These are phyloP conservation scores for Eudyptes chrysolophus DNA, from an alignment of 2,113 vertebrate species.

Conservation along the genomic window DNA sequence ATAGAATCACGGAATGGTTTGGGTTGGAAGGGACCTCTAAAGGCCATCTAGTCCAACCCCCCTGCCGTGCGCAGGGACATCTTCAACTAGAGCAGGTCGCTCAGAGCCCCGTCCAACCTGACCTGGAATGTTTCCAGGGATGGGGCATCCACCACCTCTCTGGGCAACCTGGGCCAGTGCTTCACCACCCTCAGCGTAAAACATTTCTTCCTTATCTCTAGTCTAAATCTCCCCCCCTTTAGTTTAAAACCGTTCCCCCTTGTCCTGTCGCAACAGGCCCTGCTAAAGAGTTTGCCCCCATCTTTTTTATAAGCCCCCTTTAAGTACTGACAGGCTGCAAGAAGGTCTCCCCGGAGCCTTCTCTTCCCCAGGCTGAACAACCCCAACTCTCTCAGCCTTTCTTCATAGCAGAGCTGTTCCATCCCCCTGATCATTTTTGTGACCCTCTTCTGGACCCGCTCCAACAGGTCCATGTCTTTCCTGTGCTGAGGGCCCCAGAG, in stretches of 20 bases:
- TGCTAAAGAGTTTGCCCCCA: not conserved
- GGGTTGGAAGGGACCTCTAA: not conserved
- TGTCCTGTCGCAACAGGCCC: rapidly evolving
- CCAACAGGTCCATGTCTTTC: rapidly evolving
- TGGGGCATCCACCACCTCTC: not conserved
- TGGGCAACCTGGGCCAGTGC: not conserved
- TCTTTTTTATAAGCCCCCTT: not conserved
- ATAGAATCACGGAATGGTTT: rapidly evolving
- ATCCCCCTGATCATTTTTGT: too few species aligned
- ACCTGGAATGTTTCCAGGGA: rapidly evolving
- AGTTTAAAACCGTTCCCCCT: not conserved
- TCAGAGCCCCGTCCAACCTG: not conserved
- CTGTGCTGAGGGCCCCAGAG: rapidly evolving
- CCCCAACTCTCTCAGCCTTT: too few species aligned
- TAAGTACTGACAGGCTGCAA: too few species aligned
- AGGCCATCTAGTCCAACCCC: too few species aligned
- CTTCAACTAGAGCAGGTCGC: rapidly evolving
- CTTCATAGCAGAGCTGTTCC: too few species aligned
- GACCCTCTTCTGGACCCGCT: too few species aligned
- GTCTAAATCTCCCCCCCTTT: not conserved
- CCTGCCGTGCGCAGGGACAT: not conserved
- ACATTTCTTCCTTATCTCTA: rapidly evolving
- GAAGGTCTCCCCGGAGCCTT: not conserved
- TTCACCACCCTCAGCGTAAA: not conserved
- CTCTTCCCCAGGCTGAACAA: too few species aligned